These are phyloP conservation scores for Perithous albicinctus DNA, from an alignment of 2,888 invertebrate genomes.

Conservation along the genomic window DNA sequence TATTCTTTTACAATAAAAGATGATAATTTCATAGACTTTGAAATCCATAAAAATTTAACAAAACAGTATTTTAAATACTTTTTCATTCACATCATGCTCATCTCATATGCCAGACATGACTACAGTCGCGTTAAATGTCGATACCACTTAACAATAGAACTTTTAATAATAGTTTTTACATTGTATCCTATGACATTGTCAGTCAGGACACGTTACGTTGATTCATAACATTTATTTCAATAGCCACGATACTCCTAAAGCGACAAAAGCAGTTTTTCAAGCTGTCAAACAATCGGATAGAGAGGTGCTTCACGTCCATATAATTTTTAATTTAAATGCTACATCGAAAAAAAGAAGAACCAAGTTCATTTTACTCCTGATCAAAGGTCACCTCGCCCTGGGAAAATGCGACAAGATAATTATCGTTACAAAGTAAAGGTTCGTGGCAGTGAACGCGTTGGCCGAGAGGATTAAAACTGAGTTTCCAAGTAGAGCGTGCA, in stretches of 20 bases:
- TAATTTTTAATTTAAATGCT: neutral
- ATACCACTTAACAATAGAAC: neutral
- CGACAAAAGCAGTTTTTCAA: neutral
- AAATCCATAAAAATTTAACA: no score
- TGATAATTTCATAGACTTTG: no score
- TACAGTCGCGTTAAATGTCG: no score
- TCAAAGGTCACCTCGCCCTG: neutral
- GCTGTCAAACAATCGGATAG: neutral
- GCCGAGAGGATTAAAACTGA: neutral
- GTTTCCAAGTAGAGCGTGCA: neutral
- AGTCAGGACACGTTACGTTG: neutral
- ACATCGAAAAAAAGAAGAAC: neutral
- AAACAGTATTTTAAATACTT: no score
- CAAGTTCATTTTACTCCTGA: neutral
- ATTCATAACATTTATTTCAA: neutral
- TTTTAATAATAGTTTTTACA: constrained; percentile 1
- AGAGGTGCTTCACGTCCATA: neutral
- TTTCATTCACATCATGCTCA: no score
- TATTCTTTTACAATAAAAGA: no score
- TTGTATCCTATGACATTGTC: neutral
- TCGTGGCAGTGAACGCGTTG: neutral
- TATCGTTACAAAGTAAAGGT: neutral
- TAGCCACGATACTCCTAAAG: neutral
- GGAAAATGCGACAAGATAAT: neutral
- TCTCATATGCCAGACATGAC: no score